Conservation (phyloP, 2,888 invertebrate species). For the Epistrophella euchroma region DNA sequence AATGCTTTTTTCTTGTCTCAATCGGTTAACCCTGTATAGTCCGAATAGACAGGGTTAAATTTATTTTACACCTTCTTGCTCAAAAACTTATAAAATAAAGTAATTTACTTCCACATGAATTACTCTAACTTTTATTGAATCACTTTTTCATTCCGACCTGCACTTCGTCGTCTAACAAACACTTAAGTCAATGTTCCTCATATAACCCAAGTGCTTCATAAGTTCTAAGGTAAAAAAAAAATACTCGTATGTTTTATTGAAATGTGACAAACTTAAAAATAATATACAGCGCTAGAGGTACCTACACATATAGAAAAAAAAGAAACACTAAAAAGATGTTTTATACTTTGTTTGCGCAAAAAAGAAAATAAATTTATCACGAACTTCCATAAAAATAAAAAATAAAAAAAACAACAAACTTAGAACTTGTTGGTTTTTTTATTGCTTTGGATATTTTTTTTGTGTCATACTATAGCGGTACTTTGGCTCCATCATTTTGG, state of each 20-base stretch:
- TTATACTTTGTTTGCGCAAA: constrained; percentile 48
- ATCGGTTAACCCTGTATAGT: not conserved
- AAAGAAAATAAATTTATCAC: constrained; percentile 49
- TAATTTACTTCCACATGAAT: constrained; percentile 30
- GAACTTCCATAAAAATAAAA: constrained; percentile 1
- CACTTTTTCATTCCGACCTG: constrained; percentile 23
- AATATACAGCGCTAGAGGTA: not conserved
- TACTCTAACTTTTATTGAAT: constrained; percentile 44
- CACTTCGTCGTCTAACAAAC: constrained; percentile 20
- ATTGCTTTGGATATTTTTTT: constrained; percentile 41
- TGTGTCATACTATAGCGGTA: constrained; percentile 34
- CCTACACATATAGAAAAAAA: not conserved
- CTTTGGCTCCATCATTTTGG: constrained; percentile 24
- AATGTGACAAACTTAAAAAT: constrained; percentile 17
- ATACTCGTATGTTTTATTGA: constrained; percentile 26
- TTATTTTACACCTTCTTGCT: constrained; percentile 8
- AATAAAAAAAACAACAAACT: constrained; percentile 22
- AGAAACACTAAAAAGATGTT: constrained; percentile 27
- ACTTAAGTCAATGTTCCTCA: constrained; percentile 32
- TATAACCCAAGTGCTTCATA: constrained; percentile 21
- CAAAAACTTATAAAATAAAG: constrained; percentile 19
- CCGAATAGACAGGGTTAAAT: not conserved
- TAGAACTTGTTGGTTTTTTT: constrained; percentile 56
- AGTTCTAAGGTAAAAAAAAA: constrained; percentile 17
- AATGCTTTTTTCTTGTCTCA: constrained; percentile 2